A percentile compares a stretch with the other conserved stretches of the same genome.
These are phyloP conservation scores for Daubentonia madagascariensis DNA, from an alignment of 2,113 vertebrate species.

Conservation along the genomic window DNA sequence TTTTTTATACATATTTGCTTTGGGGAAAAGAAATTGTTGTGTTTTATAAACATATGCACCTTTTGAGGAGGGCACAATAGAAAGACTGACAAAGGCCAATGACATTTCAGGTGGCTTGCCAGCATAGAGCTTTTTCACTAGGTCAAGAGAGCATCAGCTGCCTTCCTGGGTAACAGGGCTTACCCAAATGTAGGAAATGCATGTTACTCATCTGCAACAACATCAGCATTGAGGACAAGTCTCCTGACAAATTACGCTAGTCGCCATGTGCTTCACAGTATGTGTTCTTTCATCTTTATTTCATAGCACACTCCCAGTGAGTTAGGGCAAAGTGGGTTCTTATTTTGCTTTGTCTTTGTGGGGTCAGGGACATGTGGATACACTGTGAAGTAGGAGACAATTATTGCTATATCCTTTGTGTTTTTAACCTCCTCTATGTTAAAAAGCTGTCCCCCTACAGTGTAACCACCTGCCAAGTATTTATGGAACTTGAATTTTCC, in stretches of 20 bases:
- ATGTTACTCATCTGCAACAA: neutral
- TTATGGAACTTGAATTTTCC: neutral
- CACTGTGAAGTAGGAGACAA: neutral
- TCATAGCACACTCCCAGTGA: neutral
- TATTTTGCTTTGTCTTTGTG: neutral
- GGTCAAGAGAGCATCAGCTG: neutral
- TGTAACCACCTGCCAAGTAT: neutral
- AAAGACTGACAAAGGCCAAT: slow-evolving; percentile 21
- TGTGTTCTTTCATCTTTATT: slow-evolving; percentile 23
- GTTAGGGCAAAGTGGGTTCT: neutral
- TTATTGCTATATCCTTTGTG: neutral
- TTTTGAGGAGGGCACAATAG: neutral
- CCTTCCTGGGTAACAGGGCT: neutral
- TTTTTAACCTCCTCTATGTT: neutral
- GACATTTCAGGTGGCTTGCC: neutral
- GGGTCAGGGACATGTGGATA: neutral
- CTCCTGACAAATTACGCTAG: neutral
- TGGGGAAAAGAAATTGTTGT: neutral
- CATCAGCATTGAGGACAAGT: neutral
- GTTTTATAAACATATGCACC: slow-evolving; percentile 15
- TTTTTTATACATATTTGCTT: slow-evolving; percentile 31
- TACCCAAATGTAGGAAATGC: slow-evolving; percentile 16
- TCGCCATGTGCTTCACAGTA: neutral
- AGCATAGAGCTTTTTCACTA: neutral
- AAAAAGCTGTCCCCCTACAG: neutral